Base-by-base conservation (phyloP, 1,140 invertebrate species). In the Bombus consobrinus region DNA sequence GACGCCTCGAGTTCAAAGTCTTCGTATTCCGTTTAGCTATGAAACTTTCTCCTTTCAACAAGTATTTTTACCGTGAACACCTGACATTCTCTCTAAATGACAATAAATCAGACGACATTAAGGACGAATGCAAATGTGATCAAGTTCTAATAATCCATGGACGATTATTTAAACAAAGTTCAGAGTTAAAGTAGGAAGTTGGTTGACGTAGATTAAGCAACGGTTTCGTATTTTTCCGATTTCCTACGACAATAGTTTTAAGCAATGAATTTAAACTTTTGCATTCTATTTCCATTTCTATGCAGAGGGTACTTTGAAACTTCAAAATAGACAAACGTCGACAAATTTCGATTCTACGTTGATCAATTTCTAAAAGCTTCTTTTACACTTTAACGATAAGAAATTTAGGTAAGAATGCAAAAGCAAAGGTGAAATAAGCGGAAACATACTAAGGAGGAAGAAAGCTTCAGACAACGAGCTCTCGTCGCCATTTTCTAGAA, bases 401-500 rank as follows among this genome's bases (percentile, higher is more conserved):
- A 25, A 32, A 80, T 10, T 78, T 86, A 75, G 57, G 28, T 77
- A 89, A 72, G 87, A 28, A 41, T 53, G n/a, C 15, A 22, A 22
- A 41, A 64, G 66, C 41, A 66, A 88, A 87, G 71, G 90, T 91
- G 90, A 93, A 92, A 93, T 93, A 93, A 89, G 86, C 82, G 87
- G 92, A 93, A 92, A 94, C 90, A 92, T 93, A 93, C 77, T 90
- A 78, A 32, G 47, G 77, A 83, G 66, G 59, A 37, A 41, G 9
- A 75, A 57, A 88, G 75, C 87, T 91, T 85, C 83, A 74, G 37
- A 83, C 82, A 89, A 86, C 34, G 76, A 86, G 82, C 41, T 74
- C 62, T 78, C 62, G 74, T 81, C 53, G 59, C 78, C 72, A 87
- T 32, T 90, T 90, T 88, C 41, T 88, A 87, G 68, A 66, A 81